These are phyloP conservation scores for Pseudopipra pipra DNA, from an alignment of 2,113 vertebrate species.

Conservation along the genomic window DNA sequence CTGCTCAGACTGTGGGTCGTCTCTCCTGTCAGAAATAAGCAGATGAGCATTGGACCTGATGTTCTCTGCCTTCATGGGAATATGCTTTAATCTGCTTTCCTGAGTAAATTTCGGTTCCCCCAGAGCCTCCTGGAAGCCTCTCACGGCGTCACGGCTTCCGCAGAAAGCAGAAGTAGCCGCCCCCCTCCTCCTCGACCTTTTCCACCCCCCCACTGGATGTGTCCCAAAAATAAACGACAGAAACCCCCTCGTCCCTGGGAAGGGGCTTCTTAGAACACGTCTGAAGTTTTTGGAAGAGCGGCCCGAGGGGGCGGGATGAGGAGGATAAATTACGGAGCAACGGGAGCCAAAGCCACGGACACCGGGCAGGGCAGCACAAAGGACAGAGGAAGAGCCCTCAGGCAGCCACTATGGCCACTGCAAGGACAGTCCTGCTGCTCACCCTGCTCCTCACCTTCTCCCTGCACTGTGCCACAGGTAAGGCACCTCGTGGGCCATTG, in stretches of 20 bases:
- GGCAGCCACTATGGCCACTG: neutral
- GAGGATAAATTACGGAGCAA: rapidly evolving
- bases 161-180: conserved; percentile 7
- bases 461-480: neutral
- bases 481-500: neutral
- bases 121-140: neutral
- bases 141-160: rapidly evolving
- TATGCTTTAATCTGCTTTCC: neutral
- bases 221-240: rapidly evolving
- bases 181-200: rapidly evolving
- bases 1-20: neutral
- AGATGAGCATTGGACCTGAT: neutral
- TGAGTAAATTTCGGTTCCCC: neutral
- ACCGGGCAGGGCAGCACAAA: rapidly evolving
- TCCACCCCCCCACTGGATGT: rapidly evolving
- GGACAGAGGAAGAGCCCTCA: neutral
- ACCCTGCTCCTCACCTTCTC: neutral
- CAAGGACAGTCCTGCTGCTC: neutral
- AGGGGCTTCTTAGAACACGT: neutral
- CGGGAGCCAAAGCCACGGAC: neutral
- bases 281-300: neutral
- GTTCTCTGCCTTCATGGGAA: neutral
- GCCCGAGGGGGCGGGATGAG: neutral
- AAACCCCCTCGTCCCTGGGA: neutral
- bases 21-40: neutral